A percentile compares a stretch with the other conserved stretches of the same genome.
Evolutionary conservation across 2,888 invertebrate genomes (phyloP).

Genomic region (Scaeva pyrastri): DNA sequence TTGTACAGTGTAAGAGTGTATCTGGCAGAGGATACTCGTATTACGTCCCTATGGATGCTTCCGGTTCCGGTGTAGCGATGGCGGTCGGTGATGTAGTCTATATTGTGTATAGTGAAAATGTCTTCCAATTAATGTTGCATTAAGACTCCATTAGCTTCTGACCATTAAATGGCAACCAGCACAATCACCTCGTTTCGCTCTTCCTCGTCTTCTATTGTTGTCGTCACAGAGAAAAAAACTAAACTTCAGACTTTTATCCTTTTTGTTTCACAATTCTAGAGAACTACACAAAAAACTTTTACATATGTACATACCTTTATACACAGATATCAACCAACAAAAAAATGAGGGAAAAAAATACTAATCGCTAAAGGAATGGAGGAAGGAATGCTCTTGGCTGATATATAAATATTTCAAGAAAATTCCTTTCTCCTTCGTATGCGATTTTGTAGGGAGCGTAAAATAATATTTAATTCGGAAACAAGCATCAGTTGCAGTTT

Average conservation of each 20-base stretch:
- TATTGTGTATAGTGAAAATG: slow-evolving; percentile 27
- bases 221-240: not conserved
- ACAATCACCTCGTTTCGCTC: not conserved
- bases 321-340: not conserved
- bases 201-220: too few species aligned
- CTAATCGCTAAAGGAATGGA: slow-evolving; percentile 25
- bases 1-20: not conserved
- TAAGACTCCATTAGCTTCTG: slow-evolving; percentile 69
- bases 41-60: too few species aligned
- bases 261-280: not conserved
- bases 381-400: slow-evolving; percentile 18
- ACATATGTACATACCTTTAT: not conserved
- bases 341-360: slow-evolving; percentile 1
- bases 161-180: slow-evolving; percentile 47
- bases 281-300: not conserved
- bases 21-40: too few species aligned
- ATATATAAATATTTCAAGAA: slow-evolving; percentile 64
- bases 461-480: not conserved
- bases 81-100: too few species aligned
- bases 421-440: slow-evolving; percentile 20
- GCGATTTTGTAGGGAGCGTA: slow-evolving; percentile 57
- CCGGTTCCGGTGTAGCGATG: too few species aligned
- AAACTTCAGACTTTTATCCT: not conserved
- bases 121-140: slow-evolving; percentile 72
- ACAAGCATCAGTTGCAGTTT: slow-evolving; percentile 7